Base-by-base conservation (phyloP, 2,113 vertebrate species). In the Agapornis roseicollis region DNA sequence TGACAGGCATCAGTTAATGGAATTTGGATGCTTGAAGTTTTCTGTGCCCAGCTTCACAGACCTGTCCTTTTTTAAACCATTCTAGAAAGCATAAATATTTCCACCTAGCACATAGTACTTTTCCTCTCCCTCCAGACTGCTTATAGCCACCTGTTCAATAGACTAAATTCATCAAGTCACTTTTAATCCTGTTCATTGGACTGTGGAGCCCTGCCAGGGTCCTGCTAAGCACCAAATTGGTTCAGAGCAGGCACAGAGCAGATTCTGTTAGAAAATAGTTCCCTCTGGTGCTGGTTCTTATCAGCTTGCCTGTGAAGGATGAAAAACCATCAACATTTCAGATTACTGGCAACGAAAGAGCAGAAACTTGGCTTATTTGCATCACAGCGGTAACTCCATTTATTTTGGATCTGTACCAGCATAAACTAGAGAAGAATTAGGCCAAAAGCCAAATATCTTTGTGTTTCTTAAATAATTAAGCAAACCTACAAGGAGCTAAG, bases 201-300 rank as follows among this genome's bases (percentile, higher is more conserved):
- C 73, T 86, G 70, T 71, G 93, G 92, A 89, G 65, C 69, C 72
- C 52, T 93, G 92, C 88, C 93, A 95, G 85, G 85, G 82, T 92
- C 85, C 73, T 78, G 35, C 89, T 69, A 94, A 81, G 88, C 37
- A 89, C 31, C 80, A 90, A 95, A 96, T 92, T 90, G 85, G 70
- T 94, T 95, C 77, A 78, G 90, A 84, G 85, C 70, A 89, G 66
- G 66, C 74, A 93, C 66, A 39, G n/a, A 46, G 60, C 50, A 71
- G 88, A 17, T 84, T 80, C 90, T 86, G 69, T 33, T 74, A 68
- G 77, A 78, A 93, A 94, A 86, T 13, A 52, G 60, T 79, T 93
- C 77, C 87, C 93, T 86, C 85, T 90, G 85, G 92, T 83, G 72
- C 80, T 93, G 44, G 72, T 84, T 88, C 68, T 80, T 94, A 90